These are phyloP conservation scores for Anoplophora glabripennis DNA, from an alignment of 1,140 invertebrate species.

Conservation along the genomic window DNA sequence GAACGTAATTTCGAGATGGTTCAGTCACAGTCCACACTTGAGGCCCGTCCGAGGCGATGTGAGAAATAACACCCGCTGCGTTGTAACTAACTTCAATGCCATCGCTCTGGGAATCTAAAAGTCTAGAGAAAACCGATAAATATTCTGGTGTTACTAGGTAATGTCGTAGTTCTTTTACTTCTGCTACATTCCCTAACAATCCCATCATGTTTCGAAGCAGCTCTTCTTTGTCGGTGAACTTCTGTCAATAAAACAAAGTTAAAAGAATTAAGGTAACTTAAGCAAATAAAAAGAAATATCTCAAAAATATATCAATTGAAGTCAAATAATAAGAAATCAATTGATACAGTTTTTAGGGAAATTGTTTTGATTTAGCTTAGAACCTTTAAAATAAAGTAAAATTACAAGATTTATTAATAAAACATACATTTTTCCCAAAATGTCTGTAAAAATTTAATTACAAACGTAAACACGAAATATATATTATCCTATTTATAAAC, in stretches of 20 bases:
- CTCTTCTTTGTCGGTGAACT: conserved; percentile 84
- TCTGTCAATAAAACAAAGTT: conserved; percentile 53
- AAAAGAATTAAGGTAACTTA: conserved; percentile 4
- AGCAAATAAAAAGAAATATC: no score
- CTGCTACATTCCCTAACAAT: conserved; percentile 92
- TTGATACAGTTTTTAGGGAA: no score
- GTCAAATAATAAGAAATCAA: no score
- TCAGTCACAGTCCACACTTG: conserved; percentile 75
- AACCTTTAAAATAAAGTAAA: no score
- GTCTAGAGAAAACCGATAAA: conserved; percentile 79
- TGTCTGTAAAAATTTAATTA: no score
- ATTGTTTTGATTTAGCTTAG: no score
- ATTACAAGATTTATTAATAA: no score
- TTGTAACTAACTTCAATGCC: conserved; percentile 98
- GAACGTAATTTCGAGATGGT: conserved; percentile 70
- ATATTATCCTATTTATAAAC: no score
- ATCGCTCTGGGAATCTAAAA: conserved; percentile 82
- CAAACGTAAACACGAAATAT: no score
- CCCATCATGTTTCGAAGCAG: conserved; percentile 95
- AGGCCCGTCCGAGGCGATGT: conserved; percentile 90
- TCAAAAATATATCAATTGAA: no score
- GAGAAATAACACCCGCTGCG: conserved; percentile 91
- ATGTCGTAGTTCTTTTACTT: conserved; percentile 80
- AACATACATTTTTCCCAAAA: no score
- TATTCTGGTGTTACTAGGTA: conserved; percentile 83